Evolutionary conservation across 2,113 vertebrate genomes (phyloP), one percentile per base, ranked within the genome.

Genomic region (Eclectus roratus): DNA sequence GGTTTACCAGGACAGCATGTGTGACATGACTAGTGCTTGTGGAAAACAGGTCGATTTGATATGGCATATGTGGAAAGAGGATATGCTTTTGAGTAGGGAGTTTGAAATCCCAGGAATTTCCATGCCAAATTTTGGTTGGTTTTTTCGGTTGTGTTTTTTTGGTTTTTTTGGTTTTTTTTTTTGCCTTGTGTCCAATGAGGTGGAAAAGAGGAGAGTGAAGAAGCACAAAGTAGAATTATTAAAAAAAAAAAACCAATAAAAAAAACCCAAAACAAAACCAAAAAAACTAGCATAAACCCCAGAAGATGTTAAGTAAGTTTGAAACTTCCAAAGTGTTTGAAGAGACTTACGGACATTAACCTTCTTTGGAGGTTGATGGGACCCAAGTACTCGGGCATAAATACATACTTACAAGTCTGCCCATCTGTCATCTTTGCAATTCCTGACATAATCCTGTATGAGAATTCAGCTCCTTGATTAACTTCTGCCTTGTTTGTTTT

Each of bases 381-480:
- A 71, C 50, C 55, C 80, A 7, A 37, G 8, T 80, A 31, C 24
- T 77, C 0, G 1, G 27, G 29, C 21, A 20, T 69, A 87, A 81
- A 4, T 49, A 27, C 1, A 0, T 79, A 29, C 85, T 91, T 88
- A 12, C 47, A 15, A 24, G 4, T 56, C 52, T 46, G 31, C 58
- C 17, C 12, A 14, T 82, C 35, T 39, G 44, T 81, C 28, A 31
- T 50, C 72, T 52, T 58, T 89, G 65, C 60, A 60, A 2, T 17
- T 61, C 12, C 49, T 85, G 53, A 53, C 28, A 53, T 82, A n/a
- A 1, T 28, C 29, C 18, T 70, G 7, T 69, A 41, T 90, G 24
- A 94, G 44, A 93, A 95, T 82, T 90, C 63, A 85, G 11, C 31
- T 25, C 35, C 1, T 7, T 80, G 29, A 13, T 56, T 97, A 95